A percentile compares a stretch with the other conserved stretches of the same genome.
These are phyloP conservation scores for Beroe forskalii DNA, from an alignment of 37 sponge, comb jelly and placozoan genomes.

Conservation along the genomic window DNA sequence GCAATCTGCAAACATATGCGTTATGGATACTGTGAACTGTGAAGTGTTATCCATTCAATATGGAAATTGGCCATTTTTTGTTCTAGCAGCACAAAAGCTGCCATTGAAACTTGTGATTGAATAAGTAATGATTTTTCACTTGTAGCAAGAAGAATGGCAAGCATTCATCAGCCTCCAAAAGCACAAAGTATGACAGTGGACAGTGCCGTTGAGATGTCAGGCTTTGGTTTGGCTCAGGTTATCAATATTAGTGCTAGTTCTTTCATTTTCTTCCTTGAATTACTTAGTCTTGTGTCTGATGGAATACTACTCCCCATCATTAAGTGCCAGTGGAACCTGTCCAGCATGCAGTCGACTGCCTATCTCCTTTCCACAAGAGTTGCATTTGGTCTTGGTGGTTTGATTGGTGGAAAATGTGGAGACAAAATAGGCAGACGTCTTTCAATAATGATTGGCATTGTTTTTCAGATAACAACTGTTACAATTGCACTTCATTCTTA, in stretches of 20 bases:
- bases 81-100: no score
- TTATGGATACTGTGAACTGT: no score
- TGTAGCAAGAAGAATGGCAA: no score
- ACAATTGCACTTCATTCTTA: not conserved
- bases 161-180: not conserved
- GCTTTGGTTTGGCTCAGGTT: conserved; percentile 2
- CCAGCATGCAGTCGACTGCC: not conserved
- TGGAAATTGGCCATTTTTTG: no score
- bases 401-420: not conserved
- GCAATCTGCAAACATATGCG: no score
- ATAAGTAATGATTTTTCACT: no score
- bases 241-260: not conserved
- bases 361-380: conserved; percentile 5
- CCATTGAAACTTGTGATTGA: no score
- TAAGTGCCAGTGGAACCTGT: conserved; percentile 27
- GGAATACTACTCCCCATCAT: conserved; percentile 46
- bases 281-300: conserved; percentile 31
- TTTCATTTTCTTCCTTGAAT: conserved; percentile 25
- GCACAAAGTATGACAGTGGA: not conserved
- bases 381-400: conserved; percentile 25
- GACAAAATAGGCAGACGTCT: conserved; percentile 47
- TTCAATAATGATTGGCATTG: not conserved
- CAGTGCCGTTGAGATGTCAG: conserved; percentile 10
- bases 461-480: not conserved
- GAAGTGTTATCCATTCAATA: no score